phyloP scores from a whole-genome alignment of 2,888 invertebrate genomes.

The Lumbricus terrestris region DNA sequence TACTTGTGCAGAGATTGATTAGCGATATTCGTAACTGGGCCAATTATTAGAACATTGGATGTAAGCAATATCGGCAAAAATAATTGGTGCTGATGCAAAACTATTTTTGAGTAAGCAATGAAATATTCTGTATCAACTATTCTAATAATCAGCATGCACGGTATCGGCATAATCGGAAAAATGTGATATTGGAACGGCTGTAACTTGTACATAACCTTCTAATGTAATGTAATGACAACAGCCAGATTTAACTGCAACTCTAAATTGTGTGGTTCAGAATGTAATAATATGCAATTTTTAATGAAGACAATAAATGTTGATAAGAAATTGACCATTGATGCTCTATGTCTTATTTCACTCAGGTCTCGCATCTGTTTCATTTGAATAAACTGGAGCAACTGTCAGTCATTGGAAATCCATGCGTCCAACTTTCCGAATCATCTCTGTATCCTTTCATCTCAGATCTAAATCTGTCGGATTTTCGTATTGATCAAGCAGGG shows the following conservation, averaged over 20 bases:
- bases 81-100: too few relatives aligned
- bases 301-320: background rate
- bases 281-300: background rate
- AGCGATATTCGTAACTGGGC: too few relatives aligned
- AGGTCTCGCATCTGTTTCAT: conserved; percentile 58
- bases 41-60: too few relatives aligned
- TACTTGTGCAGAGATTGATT: too few relatives aligned
- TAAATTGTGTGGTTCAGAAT: background rate
- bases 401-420: conserved; percentile 83
- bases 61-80: too few relatives aligned
- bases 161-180: too few relatives aligned
- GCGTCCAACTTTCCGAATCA: conserved; percentile 70
- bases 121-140: too few relatives aligned
- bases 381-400: conserved; percentile 76
- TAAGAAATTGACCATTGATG: background rate
- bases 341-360: background rate
- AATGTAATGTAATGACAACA: too few relatives aligned
- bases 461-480: background rate
- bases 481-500: background rate
- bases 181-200: too few relatives aligned
- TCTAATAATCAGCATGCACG: too few relatives aligned
- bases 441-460: conserved; percentile 34
- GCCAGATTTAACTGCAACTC: background rate
- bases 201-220: background rate
- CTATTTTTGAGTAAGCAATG: too few relatives aligned